Evolutionary conservation across 2,888 invertebrate species (phyloP).

Genomic region (Acleris literana): DNA sequence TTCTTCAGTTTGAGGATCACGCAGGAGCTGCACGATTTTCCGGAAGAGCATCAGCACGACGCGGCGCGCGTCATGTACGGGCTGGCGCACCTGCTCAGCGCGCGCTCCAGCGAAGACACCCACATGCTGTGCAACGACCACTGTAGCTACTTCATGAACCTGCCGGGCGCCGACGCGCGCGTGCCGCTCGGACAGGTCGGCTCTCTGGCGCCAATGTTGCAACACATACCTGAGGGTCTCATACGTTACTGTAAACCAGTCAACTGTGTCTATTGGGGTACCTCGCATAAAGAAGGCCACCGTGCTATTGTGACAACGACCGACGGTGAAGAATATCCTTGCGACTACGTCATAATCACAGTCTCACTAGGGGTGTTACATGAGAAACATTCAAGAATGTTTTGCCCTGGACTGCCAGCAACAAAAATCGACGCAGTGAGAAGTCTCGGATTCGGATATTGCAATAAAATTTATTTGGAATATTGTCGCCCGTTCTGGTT

Average conservation of each 20-base stretch:
- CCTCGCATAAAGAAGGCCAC: conserved; percentile 74
- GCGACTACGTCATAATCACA: conserved; percentile 91
- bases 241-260: conserved; percentile 88
- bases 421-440: conserved; percentile 88
- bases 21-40: conserved; percentile 86
- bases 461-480: conserved; percentile 90
- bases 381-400: conserved; percentile 85
- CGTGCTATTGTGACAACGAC: conserved; percentile 85
- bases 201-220: conserved; percentile 85
- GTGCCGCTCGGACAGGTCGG: conserved; percentile 87
- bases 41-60: conserved; percentile 86
- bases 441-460: conserved; percentile 87
- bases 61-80: conserved; percentile 87
- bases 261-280: conserved; percentile 87
- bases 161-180: conserved; percentile 84
- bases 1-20: conserved; percentile 87
- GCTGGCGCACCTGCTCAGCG: conserved; percentile 84
- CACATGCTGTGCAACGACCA: conserved; percentile 71
- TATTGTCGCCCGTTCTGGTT: conserved; percentile 89
- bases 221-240: conserved; percentile 85
- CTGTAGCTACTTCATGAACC: conserved; percentile 73
- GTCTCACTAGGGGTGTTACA: conserved; percentile 90
- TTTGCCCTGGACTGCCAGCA: conserved; percentile 87
- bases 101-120: conserved; percentile 86
- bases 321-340: conserved; percentile 87